Evolutionary conservation across 2,797 vertebrate species (phyloP).

Genomic region (Tapera naevia): DNA sequence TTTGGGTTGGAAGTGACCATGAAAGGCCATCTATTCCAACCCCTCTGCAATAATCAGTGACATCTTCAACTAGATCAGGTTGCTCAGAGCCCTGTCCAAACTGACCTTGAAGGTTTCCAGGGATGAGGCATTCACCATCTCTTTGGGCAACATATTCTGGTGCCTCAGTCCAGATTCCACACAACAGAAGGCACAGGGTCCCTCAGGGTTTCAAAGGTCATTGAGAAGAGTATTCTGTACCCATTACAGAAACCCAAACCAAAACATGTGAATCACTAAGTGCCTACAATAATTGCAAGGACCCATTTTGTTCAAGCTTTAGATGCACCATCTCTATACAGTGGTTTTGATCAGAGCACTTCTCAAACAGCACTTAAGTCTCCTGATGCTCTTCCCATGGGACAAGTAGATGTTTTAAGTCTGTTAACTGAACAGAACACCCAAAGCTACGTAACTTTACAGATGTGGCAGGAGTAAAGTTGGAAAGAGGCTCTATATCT

Average conservation of each 20-base stretch:
- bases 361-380: not conserved
- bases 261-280: not conserved
- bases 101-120: not conserved
- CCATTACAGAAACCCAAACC: not conserved
- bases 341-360: not conserved
- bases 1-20: not conserved
- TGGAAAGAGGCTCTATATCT: not conserved
- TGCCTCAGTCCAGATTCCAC: not conserved
- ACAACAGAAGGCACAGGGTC: not conserved
- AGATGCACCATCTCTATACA: not conserved
- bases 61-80: not conserved
- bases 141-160: not conserved
- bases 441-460: not conserved
- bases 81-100: not conserved
- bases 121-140: not conserved
- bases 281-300: fast-evolving
- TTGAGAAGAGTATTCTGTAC: not conserved
- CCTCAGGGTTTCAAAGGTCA: not conserved
- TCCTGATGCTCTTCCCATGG: not conserved
- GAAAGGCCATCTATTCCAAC: not conserved
- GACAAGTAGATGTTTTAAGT: not conserved
- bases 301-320: not conserved
- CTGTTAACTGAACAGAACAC: not conserved
- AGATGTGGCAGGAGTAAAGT: not conserved
- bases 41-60: fast-evolving